Conservation (phyloP, 2,797 vertebrate genomes). For the Eulemur coronatus region DNA sequence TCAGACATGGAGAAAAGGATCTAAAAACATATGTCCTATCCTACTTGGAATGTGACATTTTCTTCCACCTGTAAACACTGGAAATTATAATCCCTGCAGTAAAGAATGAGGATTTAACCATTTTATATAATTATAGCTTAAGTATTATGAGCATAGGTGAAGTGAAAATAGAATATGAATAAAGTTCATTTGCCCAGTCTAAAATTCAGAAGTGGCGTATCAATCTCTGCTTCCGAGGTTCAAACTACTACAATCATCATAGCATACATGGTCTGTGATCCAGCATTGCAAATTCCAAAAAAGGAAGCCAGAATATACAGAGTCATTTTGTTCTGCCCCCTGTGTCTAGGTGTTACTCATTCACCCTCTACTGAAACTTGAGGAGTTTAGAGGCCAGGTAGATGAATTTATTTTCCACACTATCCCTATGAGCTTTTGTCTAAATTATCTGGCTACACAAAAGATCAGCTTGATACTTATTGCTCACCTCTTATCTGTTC, state of each 20-base stretch:
- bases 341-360: neutral
- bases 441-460: slow-evolving; percentile 71
- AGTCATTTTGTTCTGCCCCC: neutral
- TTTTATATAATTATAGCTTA: neutral
- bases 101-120: neutral
- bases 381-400: slow-evolving; percentile 1
- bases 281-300: neutral
- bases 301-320: neutral
- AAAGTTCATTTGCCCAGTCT: neutral
- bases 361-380: neutral
- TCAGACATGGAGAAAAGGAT: neutral
- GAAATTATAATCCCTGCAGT: neutral
- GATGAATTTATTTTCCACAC: slow-evolving; percentile 47
- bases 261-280: neutral
- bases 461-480: slow-evolving; percentile 73
- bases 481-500: slow-evolving; percentile 72
- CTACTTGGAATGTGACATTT: neutral
- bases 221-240: neutral
- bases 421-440: slow-evolving; percentile 47
- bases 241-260: neutral
- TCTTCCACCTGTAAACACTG: neutral
- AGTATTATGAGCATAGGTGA: neutral
- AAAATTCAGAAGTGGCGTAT: neutral
- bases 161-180: slow-evolving; percentile 15
- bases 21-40: neutral